These are phyloP conservation scores for Mesoclemmys tuberculata DNA, from an alignment of 2,113 vertebrate genomes.

Conservation along the genomic window DNA sequence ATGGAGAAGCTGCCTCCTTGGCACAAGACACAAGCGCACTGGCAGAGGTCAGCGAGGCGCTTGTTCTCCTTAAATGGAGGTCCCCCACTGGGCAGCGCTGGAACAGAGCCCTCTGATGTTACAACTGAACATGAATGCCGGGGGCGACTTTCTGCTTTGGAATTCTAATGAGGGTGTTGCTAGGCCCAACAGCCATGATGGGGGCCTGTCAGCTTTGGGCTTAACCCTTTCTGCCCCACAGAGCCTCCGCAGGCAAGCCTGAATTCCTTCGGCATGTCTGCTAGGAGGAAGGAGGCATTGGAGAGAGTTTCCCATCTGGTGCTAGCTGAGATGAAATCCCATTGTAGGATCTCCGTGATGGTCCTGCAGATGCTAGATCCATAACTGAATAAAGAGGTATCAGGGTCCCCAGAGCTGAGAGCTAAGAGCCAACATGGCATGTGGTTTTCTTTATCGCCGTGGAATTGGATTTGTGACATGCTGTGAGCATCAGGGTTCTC, in stretches of 20 bases:
- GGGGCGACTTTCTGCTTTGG: neutral
- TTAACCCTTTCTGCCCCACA: neutral
- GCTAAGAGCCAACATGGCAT: neutral
- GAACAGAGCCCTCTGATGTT: neutral
- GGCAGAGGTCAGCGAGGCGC: neutral
- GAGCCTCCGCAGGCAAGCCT: neutral
- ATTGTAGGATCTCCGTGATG: neutral
- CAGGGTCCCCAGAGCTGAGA: neutral
- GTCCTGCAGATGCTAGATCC: neutral
- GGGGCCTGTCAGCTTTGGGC: neutral
- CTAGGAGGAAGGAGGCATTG: neutral
- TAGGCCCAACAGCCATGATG: neutral
- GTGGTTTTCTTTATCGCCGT: neutral
- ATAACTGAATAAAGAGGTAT: neutral
- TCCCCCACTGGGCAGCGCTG: neutral
- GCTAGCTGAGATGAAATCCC: neutral
- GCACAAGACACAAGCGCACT: neutral
- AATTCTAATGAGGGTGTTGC: neutral
- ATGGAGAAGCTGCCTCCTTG: neutral
- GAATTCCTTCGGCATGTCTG: neutral
- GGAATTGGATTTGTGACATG: neutral
- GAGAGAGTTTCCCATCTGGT: neutral
- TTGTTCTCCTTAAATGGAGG: neutral
- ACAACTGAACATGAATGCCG: neutral
- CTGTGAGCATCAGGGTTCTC: neutral